phyloP scores from a whole-genome alignment of 2,888 invertebrate genomes.

The Latrodectus hesperus region DNA sequence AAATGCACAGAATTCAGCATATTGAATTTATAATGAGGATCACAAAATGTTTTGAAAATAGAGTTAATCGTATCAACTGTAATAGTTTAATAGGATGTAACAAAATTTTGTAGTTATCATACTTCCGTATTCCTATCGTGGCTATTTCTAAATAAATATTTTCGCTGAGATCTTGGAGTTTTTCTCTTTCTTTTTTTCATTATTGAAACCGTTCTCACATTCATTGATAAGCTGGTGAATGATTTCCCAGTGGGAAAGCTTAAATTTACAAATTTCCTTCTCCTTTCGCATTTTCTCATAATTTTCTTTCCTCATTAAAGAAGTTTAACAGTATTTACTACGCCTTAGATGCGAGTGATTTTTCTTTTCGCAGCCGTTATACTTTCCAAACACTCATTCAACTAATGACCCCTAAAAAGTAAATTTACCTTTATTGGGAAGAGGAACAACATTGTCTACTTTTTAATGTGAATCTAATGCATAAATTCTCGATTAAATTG shows the following conservation, averaged over 20 bases:
- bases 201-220: not conserved
- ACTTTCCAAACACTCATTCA: not conserved
- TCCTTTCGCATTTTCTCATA: not conserved
- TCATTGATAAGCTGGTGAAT: conserved; percentile 1
- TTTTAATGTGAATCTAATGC: conserved; percentile 3
- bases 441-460: not conserved
- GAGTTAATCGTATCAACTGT: too few species aligned
- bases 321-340: not conserved
- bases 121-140: too few species aligned
- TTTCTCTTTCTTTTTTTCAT: not conserved
- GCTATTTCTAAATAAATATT: too few species aligned
- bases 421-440: conserved; percentile 3
- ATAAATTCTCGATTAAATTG: conserved; percentile 5
- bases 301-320: conserved; percentile 5
- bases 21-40: too few species aligned
- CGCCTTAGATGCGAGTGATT: not conserved
- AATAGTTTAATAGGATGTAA: too few species aligned
- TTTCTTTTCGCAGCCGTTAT: not conserved
- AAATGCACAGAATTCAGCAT: too few species aligned
- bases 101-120: too few species aligned
- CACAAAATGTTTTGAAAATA: too few species aligned
- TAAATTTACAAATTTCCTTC: not conserved
- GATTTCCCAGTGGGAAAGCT: not conserved
- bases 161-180: too few species aligned
- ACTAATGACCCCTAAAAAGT: conserved; percentile 5